These are phyloP conservation scores for Myotis vivesi DNA, from an alignment of 2,797 vertebrate genomes.

Conservation along the genomic window DNA sequence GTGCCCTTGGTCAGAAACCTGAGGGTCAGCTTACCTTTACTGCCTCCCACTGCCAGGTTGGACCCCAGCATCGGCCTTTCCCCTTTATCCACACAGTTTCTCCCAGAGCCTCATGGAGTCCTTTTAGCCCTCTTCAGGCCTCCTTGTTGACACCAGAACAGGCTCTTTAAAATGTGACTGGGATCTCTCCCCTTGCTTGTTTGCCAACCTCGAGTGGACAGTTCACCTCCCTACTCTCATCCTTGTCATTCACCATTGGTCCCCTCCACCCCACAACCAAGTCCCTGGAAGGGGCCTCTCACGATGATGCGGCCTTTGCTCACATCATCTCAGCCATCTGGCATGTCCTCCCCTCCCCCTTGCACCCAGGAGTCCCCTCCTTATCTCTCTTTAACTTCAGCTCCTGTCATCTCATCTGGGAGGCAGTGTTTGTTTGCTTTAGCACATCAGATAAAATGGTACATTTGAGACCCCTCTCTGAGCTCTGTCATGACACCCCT, in stretches of 20 bases:
- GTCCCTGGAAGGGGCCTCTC: not conserved
- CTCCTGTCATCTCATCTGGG: not conserved
- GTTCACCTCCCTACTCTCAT: not conserved
- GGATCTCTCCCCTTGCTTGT: not conserved
- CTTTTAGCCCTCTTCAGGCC: not conserved
- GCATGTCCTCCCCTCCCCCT: no score
- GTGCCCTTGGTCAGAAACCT: not conserved
- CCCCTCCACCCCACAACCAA: not conserved
- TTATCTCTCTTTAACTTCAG: not conserved
- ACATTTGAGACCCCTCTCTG: not conserved
- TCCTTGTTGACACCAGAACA: not conserved
- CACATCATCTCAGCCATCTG: fast-evolving
- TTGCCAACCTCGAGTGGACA: not conserved
- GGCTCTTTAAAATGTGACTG: not conserved
- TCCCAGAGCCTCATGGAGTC: not conserved
- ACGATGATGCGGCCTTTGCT: no score
- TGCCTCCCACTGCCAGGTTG: not conserved
- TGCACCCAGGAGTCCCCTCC: not conserved
- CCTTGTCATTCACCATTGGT: not conserved
- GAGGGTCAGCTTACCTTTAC: not conserved
- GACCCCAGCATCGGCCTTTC: not conserved
- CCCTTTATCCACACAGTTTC: not conserved
- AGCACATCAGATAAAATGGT: not conserved
- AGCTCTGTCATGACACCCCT: not conserved
- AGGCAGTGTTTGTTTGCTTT: not conserved